Evolutionary conservation across 2,797 vertebrate genomes (phyloP), one percentile per base, ranked within the genome.

Genomic region (Peromyscus nudipes): DNA sequence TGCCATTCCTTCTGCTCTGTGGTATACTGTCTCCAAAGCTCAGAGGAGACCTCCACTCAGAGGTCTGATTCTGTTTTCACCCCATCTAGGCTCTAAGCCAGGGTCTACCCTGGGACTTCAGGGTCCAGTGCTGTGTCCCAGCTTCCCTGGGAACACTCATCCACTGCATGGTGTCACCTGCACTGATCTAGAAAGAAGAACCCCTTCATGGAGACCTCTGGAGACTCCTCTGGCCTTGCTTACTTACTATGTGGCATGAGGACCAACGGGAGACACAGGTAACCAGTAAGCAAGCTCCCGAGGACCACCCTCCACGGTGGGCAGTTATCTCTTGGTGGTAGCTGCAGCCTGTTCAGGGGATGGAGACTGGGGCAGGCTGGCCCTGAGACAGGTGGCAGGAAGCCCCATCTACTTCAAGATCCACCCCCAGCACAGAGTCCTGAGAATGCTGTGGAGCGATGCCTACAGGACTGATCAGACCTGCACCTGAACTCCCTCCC

Each of bases 121-220:
- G 19, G 25, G 16, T 13, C 25, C 57, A 6, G 31, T 6, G 27
- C 4, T 1, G 4, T 9, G 40, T 14, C 16, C 25, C 4, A 25
- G 65, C 34, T 46, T 57, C 37, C 31, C 1, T 19, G 11, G 40
- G 82, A 64, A 7, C 6, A 31, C 0, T 8, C 1, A 40, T 29
- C 31, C 91, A 46, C 52, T 62, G 52, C 14, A 12, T 13, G 37
- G 10, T 37, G 81, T 49, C 23, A 34, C 10, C 10, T 3, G 0
- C 17, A 31, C 64, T 16, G 16, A 27, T 67, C 81, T 43, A 11
- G 49, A 43, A 79, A 84, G 43, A 31, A 57, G 14, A 31, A 27
- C 14, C 19, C 40, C 57, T 49, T 49, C 29, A 3, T 25, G 0
- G 0, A 62, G 21, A 34, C 16, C 52, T 69, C 40, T 12, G 4